Percentiles rank a stretch among this genome's conserved stretches.
Conservation (phyloP, 2,113 vertebrate genomes). For the Nettapus auritus region DNA sequence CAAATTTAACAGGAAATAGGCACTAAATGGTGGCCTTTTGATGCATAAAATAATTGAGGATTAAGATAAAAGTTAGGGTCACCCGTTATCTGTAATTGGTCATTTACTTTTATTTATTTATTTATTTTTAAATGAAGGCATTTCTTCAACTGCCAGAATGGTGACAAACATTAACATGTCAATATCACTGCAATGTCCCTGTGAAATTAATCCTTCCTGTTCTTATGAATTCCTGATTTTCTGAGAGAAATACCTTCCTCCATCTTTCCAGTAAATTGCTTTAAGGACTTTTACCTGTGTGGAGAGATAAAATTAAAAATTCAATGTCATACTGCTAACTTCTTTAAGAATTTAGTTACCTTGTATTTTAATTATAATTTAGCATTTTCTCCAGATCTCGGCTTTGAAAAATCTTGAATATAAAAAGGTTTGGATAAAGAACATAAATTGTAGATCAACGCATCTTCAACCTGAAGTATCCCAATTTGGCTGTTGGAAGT, state of each 20-base stretch:
- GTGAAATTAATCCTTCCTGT: slow-evolving; percentile 9
- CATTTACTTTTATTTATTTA: not conserved
- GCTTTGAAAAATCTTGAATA: not conserved
- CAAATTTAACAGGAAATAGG: slow-evolving; percentile 28
- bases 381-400: not conserved
- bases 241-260: not conserved
- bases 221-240: not conserved
- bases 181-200: not conserved
- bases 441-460: not conserved
- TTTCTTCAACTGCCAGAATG: slow-evolving; percentile 17
- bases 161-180: not conserved
- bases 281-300: not conserved
- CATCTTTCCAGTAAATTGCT: not conserved
- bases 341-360: not conserved
- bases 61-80: slow-evolving; percentile 55
- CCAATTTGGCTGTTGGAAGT: not conserved
- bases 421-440: not conserved
- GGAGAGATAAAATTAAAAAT: not conserved
- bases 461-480: not conserved
- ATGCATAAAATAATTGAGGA: slow-evolving; percentile 38
- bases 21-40: slow-evolving; percentile 19
- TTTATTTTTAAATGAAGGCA: not conserved
- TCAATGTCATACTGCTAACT: not conserved
- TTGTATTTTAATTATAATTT: not conserved
- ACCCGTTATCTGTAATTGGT: slow-evolving; percentile 63